Evolutionary conservation across 2,888 invertebrate species (phyloP).

Genomic region (Athalia cordata): DNA sequence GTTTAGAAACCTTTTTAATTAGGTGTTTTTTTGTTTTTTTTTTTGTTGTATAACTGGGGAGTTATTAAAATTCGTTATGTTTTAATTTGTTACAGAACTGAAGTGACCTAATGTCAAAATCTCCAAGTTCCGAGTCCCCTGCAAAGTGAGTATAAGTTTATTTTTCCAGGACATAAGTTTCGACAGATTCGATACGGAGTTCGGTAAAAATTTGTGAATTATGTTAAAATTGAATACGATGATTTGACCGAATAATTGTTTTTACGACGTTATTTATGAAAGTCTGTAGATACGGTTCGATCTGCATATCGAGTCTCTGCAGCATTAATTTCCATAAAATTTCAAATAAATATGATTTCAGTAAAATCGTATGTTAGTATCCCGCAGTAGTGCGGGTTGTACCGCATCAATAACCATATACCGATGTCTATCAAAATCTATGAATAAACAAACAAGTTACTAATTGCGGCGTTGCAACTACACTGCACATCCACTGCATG

Average conservation of each 20-base stretch:
- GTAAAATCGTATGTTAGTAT: not conserved
- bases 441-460: constrained; percentile 3
- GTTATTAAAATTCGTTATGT: constrained; percentile 34
- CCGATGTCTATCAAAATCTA: not conserved
- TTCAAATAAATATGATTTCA: not conserved
- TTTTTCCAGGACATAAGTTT: not conserved
- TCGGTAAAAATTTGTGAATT: too few relatives aligned
- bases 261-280: too few relatives aligned
- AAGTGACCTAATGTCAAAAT: constrained; percentile 55
- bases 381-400: not conserved
- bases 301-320: too few relatives aligned
- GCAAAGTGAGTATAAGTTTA: constrained; percentile 57
- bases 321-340: too few relatives aligned
- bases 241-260: too few relatives aligned
- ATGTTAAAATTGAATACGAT: too few relatives aligned
- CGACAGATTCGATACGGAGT: not conserved
- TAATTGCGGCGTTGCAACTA: not conserved
- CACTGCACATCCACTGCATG: not conserved
- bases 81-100: constrained; percentile 54
- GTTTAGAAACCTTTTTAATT: not conserved
- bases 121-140: constrained; percentile 52
- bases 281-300: too few relatives aligned
- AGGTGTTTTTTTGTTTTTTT: not conserved
- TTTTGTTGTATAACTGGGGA: not conserved
- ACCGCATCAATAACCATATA: not conserved